phyloP scores from a whole-genome alignment of 1,140 invertebrate genomes.

The Holcopasites calliopsidis region DNA sequence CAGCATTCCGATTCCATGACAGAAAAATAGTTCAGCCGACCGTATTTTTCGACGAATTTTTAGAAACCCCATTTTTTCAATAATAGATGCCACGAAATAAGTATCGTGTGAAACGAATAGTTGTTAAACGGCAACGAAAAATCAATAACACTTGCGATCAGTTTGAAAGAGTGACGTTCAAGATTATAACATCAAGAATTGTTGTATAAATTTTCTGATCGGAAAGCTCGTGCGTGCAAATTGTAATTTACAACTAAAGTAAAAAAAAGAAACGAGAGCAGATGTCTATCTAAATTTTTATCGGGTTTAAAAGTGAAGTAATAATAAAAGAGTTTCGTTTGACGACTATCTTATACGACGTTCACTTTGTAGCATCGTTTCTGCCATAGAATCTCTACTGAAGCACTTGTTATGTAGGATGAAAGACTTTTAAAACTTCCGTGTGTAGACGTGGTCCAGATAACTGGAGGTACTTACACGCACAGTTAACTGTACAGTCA shows the following conservation, averaged over 20 bases:
- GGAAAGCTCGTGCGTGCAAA: too few species aligned
- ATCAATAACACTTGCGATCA: too few species aligned
- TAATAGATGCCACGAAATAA: neutral
- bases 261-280: neutral
- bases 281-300: constrained; percentile 2
- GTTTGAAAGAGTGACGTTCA: too few species aligned
- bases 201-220: too few species aligned
- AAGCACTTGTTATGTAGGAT: constrained; percentile 46
- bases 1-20: constrained; percentile 38
- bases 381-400: neutral
- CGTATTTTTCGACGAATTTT: constrained; percentile 15
- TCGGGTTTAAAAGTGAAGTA: constrained; percentile 2
- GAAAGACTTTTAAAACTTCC: constrained; percentile 47
- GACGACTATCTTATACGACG: too few species aligned
- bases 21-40: neutral
- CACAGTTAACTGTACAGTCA: constrained; percentile 43
- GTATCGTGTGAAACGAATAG: neutral
- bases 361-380: neutral
- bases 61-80: neutral
- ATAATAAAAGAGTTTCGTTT: neutral
- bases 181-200: too few species aligned
- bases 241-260: too few species aligned
- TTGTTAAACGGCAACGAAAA: neutral
- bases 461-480: constrained; percentile 19
- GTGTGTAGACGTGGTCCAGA: constrained; percentile 39